Evolutionary conservation across 2,797 vertebrate species (phyloP), one percentile per base, ranked within the genome.

Genomic region (Macrochelys suwanniensis): DNA sequence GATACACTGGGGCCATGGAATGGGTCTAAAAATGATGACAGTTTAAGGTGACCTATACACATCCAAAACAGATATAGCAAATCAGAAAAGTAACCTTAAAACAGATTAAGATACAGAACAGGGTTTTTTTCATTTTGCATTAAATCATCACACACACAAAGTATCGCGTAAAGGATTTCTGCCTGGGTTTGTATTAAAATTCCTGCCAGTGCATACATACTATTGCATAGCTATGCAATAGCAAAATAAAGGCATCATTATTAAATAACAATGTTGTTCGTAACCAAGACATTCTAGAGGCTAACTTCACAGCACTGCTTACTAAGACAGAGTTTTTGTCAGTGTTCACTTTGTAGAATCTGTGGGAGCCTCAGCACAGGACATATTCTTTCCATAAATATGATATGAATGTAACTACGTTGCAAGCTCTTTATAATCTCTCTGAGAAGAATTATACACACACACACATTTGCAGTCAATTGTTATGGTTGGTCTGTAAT

Each of bases 401-500:
- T 95, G 76, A 37, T 82, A 89, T 83, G 83, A 96, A 92, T 17
- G 28, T 93, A 49, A 92, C 37, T 87, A 51, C 56, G 79, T 53
- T 80, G 25, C n/a, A 84, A 96, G 33, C 33, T 26, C 74, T 86
- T 82, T 54, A 89, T 95, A 94, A 78, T 91, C 15, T 53, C 50
- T 88, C 80, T 50, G 49, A 56, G 15, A 95, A 81, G 31, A 9
- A 3, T 8, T 19, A 23, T 7, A 23, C 21, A 54, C 53, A 54
- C 4, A 50, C 12, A 50, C 49, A 50, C 49, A 50, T 54, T 25
- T 54, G 54, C 54, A 25, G 54, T 25, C 54, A 82, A 85, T 95
- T 79, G 31, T 93, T 97, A 96, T 13, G 53, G 71, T 85, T 95
- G 81, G 80, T 84, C 96, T 91, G 47, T 93, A 96, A 96, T 97